These are phyloP conservation scores for Shargacucullia verbasci DNA, from an alignment of 2,888 invertebrate genomes.

Conservation along the genomic window DNA sequence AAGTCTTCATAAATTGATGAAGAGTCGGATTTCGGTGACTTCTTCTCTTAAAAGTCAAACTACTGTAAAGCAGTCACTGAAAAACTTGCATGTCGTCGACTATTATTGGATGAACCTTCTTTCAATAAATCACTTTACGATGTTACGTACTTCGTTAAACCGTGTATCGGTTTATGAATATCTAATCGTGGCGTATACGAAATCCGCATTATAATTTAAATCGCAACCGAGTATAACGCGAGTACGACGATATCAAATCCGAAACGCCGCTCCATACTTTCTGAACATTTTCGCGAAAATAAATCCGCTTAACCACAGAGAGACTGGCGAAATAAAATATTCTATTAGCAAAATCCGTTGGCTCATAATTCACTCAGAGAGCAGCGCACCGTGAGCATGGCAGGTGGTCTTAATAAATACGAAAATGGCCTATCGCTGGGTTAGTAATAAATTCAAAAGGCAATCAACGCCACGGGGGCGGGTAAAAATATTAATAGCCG, in stretches of 20 bases:
- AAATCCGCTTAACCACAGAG: constrained; percentile 76
- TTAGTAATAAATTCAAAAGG: constrained; percentile 89
- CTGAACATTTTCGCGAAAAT: constrained; percentile 64
- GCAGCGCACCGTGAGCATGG: constrained; percentile 77
- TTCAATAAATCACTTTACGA: constrained; percentile 11
- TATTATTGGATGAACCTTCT: not conserved
- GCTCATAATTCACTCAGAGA: constrained; percentile 84
- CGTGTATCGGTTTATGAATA: constrained; percentile 6
- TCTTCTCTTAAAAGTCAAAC: too few species aligned
- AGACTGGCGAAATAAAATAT: constrained; percentile 83
- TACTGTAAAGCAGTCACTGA: not conserved
- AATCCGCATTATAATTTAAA: constrained; percentile 19
- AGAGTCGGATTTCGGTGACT: too few species aligned
- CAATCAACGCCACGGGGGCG: constrained; percentile 87
- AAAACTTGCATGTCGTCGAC: not conserved
- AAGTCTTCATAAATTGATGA: too few species aligned
- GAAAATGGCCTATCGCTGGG: constrained; percentile 85
- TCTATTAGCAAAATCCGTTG: constrained; percentile 85
- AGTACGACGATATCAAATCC: constrained; percentile 12
- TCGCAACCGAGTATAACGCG: constrained; percentile 5
- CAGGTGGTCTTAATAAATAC: constrained; percentile 89
- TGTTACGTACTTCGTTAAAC: constrained; percentile 10
- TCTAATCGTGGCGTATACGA: not conserved
- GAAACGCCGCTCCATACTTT: constrained; percentile 55
- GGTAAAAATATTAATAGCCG: constrained; percentile 88